These are phyloP conservation scores for Exocentrus adspersus DNA, from an alignment of 2,888 invertebrate genomes.

Conservation along the genomic window DNA sequence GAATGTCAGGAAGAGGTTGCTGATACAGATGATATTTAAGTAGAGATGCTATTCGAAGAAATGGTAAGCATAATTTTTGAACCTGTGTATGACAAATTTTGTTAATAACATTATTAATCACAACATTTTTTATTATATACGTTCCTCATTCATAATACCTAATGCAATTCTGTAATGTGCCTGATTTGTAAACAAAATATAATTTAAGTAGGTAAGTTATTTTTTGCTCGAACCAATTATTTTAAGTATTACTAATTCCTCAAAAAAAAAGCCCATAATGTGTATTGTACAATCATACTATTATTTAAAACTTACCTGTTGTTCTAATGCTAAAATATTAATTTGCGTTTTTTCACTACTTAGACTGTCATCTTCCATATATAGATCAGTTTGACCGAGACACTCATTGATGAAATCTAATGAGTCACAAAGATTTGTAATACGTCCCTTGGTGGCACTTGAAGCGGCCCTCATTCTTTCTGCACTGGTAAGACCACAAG, in stretches of 20 bases:
- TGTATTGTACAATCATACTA: too few species aligned
- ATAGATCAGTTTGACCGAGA: constrained; percentile 69
- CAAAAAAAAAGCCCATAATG: too few species aligned
- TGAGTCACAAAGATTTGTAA: constrained; percentile 61
- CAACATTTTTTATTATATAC: too few species aligned
- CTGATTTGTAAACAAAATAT: too few species aligned
- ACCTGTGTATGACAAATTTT: constrained; percentile 64
- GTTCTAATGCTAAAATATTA: constrained; percentile 61
- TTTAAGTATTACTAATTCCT: too few species aligned
- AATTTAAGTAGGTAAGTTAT: too few species aligned
- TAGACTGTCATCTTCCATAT: constrained; percentile 68
- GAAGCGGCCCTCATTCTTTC: constrained; percentile 67
- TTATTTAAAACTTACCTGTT: constrained; percentile 59
- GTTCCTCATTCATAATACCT: too few species aligned
- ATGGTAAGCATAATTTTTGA: constrained; percentile 84
- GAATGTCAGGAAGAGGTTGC: constrained; percentile 76
- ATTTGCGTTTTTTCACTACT: constrained; percentile 46
- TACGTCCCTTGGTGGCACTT: constrained; percentile 46
- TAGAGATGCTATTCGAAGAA: constrained; percentile 83
- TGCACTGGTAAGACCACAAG: constrained; percentile 73
- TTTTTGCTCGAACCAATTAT: too few species aligned
- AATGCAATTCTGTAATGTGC: too few species aligned
- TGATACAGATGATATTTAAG: constrained; percentile 80
- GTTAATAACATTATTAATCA: background rate
- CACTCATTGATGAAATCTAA: constrained; percentile 64